A percentile compares a stretch with the other conserved stretches of the same genome.
These are phyloP conservation scores for Adelosebastes latens DNA, from an alignment of 2,797 vertebrate species.

Conservation along the genomic window DNA sequence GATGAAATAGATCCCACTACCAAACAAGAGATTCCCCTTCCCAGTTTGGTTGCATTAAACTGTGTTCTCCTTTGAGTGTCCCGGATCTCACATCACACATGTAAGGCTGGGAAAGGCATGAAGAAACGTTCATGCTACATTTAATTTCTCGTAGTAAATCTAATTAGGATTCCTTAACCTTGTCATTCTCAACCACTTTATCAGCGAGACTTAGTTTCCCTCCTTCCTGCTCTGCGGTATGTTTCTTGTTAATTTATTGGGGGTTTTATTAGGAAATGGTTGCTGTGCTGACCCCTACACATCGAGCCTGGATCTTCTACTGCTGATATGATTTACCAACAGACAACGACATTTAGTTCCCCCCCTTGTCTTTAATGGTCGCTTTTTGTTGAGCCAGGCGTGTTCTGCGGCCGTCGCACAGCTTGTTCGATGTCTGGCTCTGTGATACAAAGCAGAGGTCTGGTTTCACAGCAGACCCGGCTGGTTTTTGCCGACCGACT, in stretches of 20 bases:
- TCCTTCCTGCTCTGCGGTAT: conserved; percentile 25
- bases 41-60: conserved; percentile 17
- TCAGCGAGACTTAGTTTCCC: conserved; percentile 22
- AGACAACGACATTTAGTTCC: conserved; percentile 43
- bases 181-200: conserved; percentile 19
- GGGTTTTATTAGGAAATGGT: conserved; percentile 42
- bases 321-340: conserved; percentile 59
- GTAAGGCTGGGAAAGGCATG: conserved; percentile 16
- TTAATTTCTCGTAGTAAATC: conserved; percentile 27
- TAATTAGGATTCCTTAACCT: conserved; percentile 27
- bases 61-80: conserved; percentile 30
- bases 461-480: conserved; percentile 67
- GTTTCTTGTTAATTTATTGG: conserved; percentile 44
- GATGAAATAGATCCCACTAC: conserved; percentile 38
- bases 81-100: conserved; percentile 42
- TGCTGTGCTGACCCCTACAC: conserved; percentile 43
- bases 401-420: conserved; percentile 18
- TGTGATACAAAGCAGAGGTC: conserved; percentile 71
- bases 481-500: conserved; percentile 41
- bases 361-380: conserved; percentile 39
- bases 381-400: conserved; percentile 35
- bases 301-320: conserved; percentile 23
- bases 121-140: conserved; percentile 28
- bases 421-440: conserved; percentile 41
- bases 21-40: conserved; percentile 5